These are phyloP conservation scores for Ursus arctos DNA, from an alignment of 2,113 vertebrate genomes.

Conservation along the genomic window DNA sequence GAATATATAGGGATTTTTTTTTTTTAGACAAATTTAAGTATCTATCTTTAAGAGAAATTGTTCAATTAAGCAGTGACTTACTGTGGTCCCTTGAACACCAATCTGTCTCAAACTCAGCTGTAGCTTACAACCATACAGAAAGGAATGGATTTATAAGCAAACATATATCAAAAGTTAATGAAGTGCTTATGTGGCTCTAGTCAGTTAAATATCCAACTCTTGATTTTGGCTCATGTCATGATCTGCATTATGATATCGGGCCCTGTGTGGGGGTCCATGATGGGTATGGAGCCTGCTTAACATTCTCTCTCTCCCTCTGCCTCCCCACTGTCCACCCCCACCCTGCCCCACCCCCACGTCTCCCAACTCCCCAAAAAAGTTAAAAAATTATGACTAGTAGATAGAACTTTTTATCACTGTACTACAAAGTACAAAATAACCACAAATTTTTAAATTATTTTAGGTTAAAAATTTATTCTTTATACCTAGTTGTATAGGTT, in stretches of 20 bases:
- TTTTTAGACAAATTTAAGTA: background rate
- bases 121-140: background rate
- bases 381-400: background rate
- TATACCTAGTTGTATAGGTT: background rate
- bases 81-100: background rate
- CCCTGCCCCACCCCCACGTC: background rate
- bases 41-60: background rate
- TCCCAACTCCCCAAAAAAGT: background rate
- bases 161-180: background rate
- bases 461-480: background rate
- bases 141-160: background rate
- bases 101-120: background rate
- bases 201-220: background rate
- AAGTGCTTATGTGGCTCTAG: too few species aligned
- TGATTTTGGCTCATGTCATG: background rate
- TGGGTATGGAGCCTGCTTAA: background rate
- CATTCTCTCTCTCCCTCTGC: background rate
- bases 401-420: background rate
- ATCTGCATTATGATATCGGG: background rate
- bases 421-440: background rate
- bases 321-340: background rate
- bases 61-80: background rate
- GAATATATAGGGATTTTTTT: background rate
- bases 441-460: conserved; percentile 7
- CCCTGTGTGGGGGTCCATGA: background rate